phyloP scores from a whole-genome alignment of 2,888 invertebrate species.

The Spisula solida region DNA sequence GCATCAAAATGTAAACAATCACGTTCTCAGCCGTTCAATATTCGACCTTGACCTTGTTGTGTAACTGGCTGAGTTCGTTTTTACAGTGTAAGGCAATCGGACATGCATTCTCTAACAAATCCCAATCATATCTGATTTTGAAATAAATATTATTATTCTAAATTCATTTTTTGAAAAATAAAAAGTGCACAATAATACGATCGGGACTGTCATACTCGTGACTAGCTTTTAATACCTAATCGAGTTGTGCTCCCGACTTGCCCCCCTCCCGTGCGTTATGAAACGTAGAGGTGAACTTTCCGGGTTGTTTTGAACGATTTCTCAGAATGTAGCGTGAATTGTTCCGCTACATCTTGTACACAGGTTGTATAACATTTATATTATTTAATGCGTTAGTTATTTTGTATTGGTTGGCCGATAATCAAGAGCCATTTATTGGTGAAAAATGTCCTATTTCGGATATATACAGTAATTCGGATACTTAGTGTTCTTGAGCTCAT shows the following conservation, averaged over 20 bases:
- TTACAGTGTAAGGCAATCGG: too few species aligned
- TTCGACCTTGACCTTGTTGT: constrained; percentile 12
- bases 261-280: neutral
- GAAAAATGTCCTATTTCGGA: neutral
- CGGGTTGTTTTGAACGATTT: neutral
- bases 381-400: neutral
- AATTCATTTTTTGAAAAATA: too few species aligned
- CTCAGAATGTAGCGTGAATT: neutral
- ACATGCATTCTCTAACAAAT: too few species aligned
- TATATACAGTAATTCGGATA: neutral
- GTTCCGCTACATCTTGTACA: neutral
- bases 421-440: neutral
- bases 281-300: constrained; percentile 1
- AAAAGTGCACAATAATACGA: too few species aligned
- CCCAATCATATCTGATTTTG: too few species aligned
- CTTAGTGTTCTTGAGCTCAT: too few species aligned
- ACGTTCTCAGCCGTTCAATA: neutral
- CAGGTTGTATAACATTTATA: neutral
- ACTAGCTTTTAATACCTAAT: too few species aligned
- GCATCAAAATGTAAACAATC: neutral
- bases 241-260: neutral
- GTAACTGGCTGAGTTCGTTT: neutral
- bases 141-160: too few species aligned
- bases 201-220: too few species aligned
- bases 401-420: neutral